A percentile compares a stretch with the other conserved stretches of the same genome.
Evolutionary conservation across 1,140 invertebrate genomes (phyloP).

Genomic region (Orchesella cincta): DNA sequence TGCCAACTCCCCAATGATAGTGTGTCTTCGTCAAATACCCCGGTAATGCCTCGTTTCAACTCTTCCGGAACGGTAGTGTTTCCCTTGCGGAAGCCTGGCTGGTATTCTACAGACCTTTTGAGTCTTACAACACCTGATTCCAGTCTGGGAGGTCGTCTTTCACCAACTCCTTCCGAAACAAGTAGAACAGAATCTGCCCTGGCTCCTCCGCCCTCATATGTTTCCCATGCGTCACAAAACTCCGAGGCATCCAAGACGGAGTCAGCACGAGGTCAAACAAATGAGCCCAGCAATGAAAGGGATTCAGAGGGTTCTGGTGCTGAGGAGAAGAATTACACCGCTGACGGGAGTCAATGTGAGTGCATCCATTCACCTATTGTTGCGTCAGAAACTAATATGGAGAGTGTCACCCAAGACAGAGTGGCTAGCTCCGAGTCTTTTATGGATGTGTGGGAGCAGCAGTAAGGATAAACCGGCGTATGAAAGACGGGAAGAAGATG

Average conservation of each 20-base stretch:
- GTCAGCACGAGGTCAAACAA: constrained; percentile 35
- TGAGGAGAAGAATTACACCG: neutral
- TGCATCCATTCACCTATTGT: neutral
- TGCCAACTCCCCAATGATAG: constrained; percentile 30
- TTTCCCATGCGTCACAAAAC: constrained; percentile 40
- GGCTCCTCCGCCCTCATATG: constrained; percentile 38
- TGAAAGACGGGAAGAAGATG: neutral
- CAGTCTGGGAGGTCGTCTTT: constrained; percentile 25
- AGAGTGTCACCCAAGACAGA: no score
- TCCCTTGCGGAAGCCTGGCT: neutral
- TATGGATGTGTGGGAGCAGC: neutral
- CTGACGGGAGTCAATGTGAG: neutral
- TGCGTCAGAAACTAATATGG: no score
- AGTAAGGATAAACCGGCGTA: no score
- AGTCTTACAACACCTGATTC: constrained; percentile 11
- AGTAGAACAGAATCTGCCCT: constrained; percentile 46
- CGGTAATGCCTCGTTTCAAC: constrained; percentile 35
- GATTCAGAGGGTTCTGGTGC: neutral
- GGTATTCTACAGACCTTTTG: constrained; percentile 15
- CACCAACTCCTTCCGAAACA: constrained; percentile 41
- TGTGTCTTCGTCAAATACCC: constrained; percentile 39
- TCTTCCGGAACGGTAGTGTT: constrained; percentile 39
- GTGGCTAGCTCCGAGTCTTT: no score
- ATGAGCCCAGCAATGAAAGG: neutral
- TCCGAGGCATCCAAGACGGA: constrained; percentile 46